Conservation (phyloP, 2,797 vertebrate species). For the Orestias chungarensis region DNA sequence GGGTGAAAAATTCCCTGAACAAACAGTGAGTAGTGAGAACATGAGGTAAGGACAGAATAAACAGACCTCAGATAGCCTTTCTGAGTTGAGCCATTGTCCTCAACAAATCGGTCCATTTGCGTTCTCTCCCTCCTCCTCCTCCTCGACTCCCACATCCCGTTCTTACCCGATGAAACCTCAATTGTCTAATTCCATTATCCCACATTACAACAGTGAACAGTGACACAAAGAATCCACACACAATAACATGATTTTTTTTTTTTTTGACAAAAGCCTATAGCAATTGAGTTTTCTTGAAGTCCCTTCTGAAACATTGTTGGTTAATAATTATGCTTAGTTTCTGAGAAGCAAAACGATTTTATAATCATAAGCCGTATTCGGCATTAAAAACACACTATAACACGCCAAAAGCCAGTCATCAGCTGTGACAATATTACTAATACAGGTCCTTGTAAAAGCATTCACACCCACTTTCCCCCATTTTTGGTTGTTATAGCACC, state of each 20-base stretch:
- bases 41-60: constrained; percentile 60
- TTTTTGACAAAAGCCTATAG: constrained; percentile 1
- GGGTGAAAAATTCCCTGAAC: constrained; percentile 39
- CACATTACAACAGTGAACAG: constrained; percentile 57
- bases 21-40: constrained; percentile 34
- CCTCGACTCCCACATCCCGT: constrained; percentile 17
- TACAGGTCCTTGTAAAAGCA: no score
- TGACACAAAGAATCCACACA: constrained; percentile 28
- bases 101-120: constrained; percentile 48
- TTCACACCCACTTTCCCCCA: no score
- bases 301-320: not conserved
- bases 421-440: no score
- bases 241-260: constrained; percentile 19
- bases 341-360: not conserved
- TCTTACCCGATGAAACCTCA: constrained; percentile 52
- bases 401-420: not conserved
- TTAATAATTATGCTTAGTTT: not conserved
- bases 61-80: constrained; percentile 61
- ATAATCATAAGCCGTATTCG: no score
- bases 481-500: no score
- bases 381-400: no score
- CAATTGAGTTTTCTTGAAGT: not conserved
- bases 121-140: constrained; percentile 18
- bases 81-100: constrained; percentile 63
- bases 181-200: constrained; percentile 53